Base-by-base conservation (phyloP, 2,113 vertebrate species). In the Mola mola region DNA sequence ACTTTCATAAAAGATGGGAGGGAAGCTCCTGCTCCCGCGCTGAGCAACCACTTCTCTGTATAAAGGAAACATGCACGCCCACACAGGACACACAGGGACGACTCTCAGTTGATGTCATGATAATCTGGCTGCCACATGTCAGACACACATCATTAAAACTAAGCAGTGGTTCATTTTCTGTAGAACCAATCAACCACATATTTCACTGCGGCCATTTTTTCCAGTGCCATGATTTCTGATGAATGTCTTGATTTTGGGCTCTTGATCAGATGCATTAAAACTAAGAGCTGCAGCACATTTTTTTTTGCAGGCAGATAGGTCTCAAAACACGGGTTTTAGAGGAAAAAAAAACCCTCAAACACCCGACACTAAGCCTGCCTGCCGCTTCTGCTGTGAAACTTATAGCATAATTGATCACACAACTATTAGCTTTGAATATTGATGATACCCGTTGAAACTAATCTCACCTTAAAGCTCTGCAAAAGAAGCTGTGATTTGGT, bases 1-100 rank as follows among this genome's bases (percentile, higher is more conserved):
- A 28, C 48, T 74, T 74, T 9, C 63, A 31, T 51, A 17, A 29
- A 40, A 65, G 56, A 75, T 53, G 34, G 48, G 56, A 65, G 58
- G 15, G 62, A 46, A 36, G 47, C 71, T 62, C 51, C 59, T 19
- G 13, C 49, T 36, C 12, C 16, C 26, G 51, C 19, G 57, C 59
- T 52, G 55, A 36, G 61, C 21, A 31, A 56, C 29, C 29, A 47
- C 53, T 59, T 26, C 10, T 42, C 51, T 24, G 49, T 5, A 9
- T 29, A 75, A 64, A 75, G 52, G 16, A 28, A 55, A 49, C 47
- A 19, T 15, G 17, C 31, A 29, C n/a, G 29, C 41, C 20, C 55
- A 40, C 58, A 42, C 41, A 36, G 20, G 11, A 24, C 19, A 26
- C 19, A 24, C 26, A 21, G n/a, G 43, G 15, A 22, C 11, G 31